These are phyloP conservation scores for Philaethria dido DNA, from an alignment of 2,888 invertebrate species.

Conservation along the genomic window DNA sequence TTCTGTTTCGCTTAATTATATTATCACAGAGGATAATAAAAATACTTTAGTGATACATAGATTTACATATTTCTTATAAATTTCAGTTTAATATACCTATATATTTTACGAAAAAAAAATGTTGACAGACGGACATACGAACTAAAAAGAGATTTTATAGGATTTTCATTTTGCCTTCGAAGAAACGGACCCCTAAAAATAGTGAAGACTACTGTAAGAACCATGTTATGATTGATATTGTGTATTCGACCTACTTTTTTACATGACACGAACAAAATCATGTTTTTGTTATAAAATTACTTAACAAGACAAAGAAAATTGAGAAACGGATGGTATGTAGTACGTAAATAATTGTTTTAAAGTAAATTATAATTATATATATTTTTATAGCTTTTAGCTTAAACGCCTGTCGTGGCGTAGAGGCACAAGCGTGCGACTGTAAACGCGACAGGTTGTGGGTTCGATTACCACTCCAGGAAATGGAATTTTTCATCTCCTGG, in stretches of 20 bases:
- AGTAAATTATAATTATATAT: too few species aligned
- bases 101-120: background rate
- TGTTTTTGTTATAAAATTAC: background rate
- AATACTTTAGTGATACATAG: too few species aligned
- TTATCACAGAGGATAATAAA: too few species aligned
- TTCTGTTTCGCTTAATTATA: too few species aligned
- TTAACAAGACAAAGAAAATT: background rate
- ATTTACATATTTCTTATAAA: too few species aligned
- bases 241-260: background rate
- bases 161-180: background rate
- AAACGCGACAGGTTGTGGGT: too few species aligned
- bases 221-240: background rate
- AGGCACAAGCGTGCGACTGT: too few species aligned
- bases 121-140: background rate
- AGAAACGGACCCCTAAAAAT: background rate
- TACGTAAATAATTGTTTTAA: background rate
- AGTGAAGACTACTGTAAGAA: background rate
- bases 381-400: too few species aligned
- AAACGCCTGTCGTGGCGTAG: too few species aligned
- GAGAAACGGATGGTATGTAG: background rate
- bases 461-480: too few species aligned
- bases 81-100: background rate
- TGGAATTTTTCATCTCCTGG: too few species aligned
- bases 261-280: background rate
- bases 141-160: background rate